These are phyloP conservation scores for Dendropsophus ebraccatus DNA, from an alignment of 2,113 vertebrate species.

Conservation along the genomic window DNA sequence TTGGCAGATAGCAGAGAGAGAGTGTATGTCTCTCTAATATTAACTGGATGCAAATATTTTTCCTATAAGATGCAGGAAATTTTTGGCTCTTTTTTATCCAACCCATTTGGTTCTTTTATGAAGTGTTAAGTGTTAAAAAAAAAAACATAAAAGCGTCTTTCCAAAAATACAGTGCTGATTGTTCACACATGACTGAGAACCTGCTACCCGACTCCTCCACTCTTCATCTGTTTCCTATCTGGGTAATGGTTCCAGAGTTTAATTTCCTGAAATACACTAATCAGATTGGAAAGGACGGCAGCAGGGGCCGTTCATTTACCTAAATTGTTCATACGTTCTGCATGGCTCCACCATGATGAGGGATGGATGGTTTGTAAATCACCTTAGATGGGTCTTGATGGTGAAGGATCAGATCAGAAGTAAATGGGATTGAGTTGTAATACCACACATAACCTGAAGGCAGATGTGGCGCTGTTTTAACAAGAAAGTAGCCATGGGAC, in stretches of 20 bases:
- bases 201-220: conserved; percentile 68
- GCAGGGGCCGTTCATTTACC: not conserved
- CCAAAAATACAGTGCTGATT: conserved; percentile 78
- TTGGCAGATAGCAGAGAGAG: not conserved
- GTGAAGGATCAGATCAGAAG: no score
- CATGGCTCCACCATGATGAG: not conserved
- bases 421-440: no score
- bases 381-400: no score
- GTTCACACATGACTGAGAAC: conserved; percentile 78
- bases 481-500: no score
- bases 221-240: conserved; percentile 84
- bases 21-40: not conserved
- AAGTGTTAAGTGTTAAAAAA: conserved; percentile 84
- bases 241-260: conserved; percentile 76
- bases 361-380: no score
- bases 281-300: conserved; percentile 75
- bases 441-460: no score
- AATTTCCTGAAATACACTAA: conserved; percentile 80
- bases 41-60: conserved; percentile 72
- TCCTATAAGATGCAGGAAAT: conserved; percentile 63
- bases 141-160: conserved; percentile 80
- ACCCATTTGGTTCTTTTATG: conserved; percentile 79
- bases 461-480: no score
- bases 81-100: conserved; percentile 72
- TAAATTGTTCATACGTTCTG: not conserved